Conservation (phyloP, 1,140 invertebrate species). For the Cotesia typhae region DNA sequence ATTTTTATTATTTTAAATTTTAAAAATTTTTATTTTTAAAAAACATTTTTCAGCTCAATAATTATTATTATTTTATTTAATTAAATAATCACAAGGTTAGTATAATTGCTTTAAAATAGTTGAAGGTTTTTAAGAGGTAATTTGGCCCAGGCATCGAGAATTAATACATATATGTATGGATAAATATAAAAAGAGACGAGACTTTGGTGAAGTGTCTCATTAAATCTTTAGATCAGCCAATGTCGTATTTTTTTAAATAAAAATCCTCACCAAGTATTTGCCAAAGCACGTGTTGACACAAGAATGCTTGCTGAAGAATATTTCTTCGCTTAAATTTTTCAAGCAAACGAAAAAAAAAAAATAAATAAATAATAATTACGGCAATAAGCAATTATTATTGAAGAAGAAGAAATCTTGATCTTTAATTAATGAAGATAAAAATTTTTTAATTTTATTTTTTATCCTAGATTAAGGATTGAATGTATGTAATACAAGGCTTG, state of each 20-base stretch:
- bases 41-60: too few relatives aligned
- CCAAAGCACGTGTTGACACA: not conserved
- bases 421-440: too few relatives aligned
- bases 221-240: conserved; percentile 8
- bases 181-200: not conserved
- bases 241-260: not conserved
- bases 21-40: not conserved
- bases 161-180: not conserved
- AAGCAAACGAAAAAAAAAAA: not conserved
- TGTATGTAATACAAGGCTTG: conserved; percentile 50
- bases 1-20: not conserved
- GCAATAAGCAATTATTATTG: too few relatives aligned
- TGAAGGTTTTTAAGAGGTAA: conserved; percentile 23
- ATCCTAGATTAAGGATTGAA: conserved; percentile 31
- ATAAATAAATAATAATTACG: too few relatives aligned
- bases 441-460: conserved; percentile 5
- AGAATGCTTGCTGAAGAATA: not conserved
- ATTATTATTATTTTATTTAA: not conserved
- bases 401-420: too few relatives aligned
- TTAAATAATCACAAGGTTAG: conserved; percentile 9
- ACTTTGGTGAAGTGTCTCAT: not conserved
- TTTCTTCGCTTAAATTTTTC: not conserved
- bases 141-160: conserved; percentile 18
- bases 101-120: conserved; percentile 23
- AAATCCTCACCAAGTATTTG: not conserved